Evolutionary conservation across 37 sponge, comb jelly and placozoan species (phyloP), one percentile per base, ranked within the genome.

Genomic region (Oopsacas minuta): DNA sequence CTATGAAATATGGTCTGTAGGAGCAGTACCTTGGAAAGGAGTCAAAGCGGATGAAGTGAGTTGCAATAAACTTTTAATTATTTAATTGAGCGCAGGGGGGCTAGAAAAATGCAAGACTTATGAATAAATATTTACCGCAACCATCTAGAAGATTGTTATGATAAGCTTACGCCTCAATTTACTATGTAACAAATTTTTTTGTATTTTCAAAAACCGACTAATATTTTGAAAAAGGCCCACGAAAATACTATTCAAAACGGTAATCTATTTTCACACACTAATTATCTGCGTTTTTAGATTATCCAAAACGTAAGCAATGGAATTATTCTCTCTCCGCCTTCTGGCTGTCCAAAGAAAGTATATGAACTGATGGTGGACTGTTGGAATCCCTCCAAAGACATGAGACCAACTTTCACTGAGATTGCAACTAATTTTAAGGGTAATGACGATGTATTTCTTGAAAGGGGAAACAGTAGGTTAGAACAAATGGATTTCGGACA

Each of bases 331-430:
- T 3, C 75, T 61, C 75, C 75, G 1, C 75, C 75, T n/a, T 61
- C 75, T 61, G 75, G 75, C 1, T 61, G 75, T 61, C 75, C 75
- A 5, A 10, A 34, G 75, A 61, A 61, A 12, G 22, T 61, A 5
- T 61, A 61, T 61, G 75, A 61, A 12, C 75, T 61, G 17, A 61
- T 61, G 75, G 75, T 61, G 75, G 30, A n/a, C 7, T 61, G 75
- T n/a, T 61, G 75, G 75, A 61, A 61, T 61, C 75, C 75, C 28
- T 25, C 5, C 75, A 61, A 61, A 10, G 28, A 61, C 22, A 61
- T 3, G 1, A 61, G 75, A 61, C 75, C 75, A 34, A 61, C 75
- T 20, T 61, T 61, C 75, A 61, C 22, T 34, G 1, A 61, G 17
- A 61, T 61, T 3, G 75, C 28, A 25, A 34, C 20, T 10, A 61